Percentiles rank a stretch among this genome's conserved stretches.
Conservation (phyloP, 1,140 invertebrate genomes). For the Heliconius nattereri region DNA sequence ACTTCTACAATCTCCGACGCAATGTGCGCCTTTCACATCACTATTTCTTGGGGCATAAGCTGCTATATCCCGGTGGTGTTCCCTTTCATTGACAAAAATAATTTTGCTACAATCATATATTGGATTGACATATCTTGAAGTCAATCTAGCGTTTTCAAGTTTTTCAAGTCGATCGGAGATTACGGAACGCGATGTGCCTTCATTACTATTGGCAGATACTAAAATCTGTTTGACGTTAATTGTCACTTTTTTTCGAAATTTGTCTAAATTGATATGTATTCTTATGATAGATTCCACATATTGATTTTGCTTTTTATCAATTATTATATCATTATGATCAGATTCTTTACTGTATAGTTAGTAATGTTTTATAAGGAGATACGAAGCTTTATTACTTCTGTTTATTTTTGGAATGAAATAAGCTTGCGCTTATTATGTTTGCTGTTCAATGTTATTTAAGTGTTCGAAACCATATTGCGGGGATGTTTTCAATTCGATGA, state of each 20-base stretch:
- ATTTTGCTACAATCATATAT: slow-evolving; percentile 54
- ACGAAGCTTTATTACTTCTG: background rate
- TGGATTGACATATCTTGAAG: slow-evolving; percentile 67
- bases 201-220: slow-evolving; percentile 47
- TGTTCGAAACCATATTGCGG: background rate
- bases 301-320: slow-evolving; percentile 36
- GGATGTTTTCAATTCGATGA: slow-evolving; percentile 31
- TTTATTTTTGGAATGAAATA: slow-evolving; percentile 1
- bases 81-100: slow-evolving; percentile 23
- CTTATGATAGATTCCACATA: slow-evolving; percentile 33
- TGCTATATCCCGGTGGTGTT: slow-evolving; percentile 28
- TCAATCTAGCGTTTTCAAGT: slow-evolving; percentile 62
- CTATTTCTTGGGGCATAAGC: slow-evolving; percentile 52
- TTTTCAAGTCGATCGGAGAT: slow-evolving; percentile 56
- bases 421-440: background rate
- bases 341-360: background rate
- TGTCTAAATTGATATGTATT: slow-evolving; percentile 39
- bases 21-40: slow-evolving; percentile 31
- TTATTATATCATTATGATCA: background rate
- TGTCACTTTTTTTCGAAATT: slow-evolving; percentile 38
- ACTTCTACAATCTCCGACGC: slow-evolving; percentile 24
- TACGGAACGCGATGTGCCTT: slow-evolving; percentile 44
- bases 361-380: background rate
- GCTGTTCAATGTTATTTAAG: background rate
- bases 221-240: slow-evolving; percentile 50